These are phyloP conservation scores for Drosophila maculinotata DNA, from an alignment of 2,888 invertebrate species.

Conservation along the genomic window DNA sequence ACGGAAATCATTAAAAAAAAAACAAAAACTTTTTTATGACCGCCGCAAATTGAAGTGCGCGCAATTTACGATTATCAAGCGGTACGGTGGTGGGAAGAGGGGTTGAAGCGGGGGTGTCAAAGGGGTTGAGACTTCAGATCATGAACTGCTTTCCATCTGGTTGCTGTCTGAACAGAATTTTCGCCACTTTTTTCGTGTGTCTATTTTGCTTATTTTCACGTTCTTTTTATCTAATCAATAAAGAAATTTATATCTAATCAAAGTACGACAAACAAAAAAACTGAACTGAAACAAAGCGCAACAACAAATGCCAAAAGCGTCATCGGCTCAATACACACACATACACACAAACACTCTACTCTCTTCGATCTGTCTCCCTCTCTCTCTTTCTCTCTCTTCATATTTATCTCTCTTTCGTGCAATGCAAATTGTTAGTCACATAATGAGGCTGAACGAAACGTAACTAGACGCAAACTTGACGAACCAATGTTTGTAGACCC, in stretches of 20 bases:
- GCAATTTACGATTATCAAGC: conserved; percentile 65
- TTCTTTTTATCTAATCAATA: conserved; percentile 81
- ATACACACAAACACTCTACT: not conserved
- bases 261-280: conserved; percentile 48
- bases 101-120: not conserved
- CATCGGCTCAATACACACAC: conserved; percentile 26
- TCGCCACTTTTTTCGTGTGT: not conserved
- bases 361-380: not conserved
- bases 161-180: conserved; percentile 13
- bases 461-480: conserved; percentile 51
- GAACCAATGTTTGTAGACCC: conserved; percentile 1
- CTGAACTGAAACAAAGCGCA: conserved; percentile 31
- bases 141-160: conserved; percentile 53
- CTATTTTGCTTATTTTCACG: conserved; percentile 12
- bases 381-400: not conserved
- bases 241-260: conserved; percentile 81
- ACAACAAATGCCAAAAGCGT: conserved; percentile 29
- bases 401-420: conserved; percentile 10
- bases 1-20: conserved; percentile 71
- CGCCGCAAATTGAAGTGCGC: conserved; percentile 72
- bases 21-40: conserved; percentile 58
- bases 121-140: conserved; percentile 30
- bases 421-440: conserved; percentile 66
- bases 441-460: conserved; percentile 60
- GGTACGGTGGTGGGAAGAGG: conserved; percentile 2